phyloP scores from a whole-genome alignment of 2,797 vertebrate genomes.

The Trachurus trachurus region DNA sequence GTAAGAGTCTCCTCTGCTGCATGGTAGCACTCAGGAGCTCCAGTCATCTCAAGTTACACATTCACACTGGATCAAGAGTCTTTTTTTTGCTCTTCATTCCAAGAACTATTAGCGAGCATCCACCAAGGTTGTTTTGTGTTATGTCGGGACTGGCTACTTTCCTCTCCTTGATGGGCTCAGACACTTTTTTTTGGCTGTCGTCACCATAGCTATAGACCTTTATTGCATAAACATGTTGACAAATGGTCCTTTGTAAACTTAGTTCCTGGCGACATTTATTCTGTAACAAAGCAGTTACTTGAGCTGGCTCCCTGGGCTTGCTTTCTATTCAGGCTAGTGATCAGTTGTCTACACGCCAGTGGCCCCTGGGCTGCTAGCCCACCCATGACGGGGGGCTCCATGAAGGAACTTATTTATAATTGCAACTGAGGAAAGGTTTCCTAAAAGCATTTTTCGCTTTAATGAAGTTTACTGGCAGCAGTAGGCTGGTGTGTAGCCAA shows the following conservation, averaged over 20 bases:
- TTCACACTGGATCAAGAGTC: slow-evolving; percentile 55
- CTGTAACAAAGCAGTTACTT: slow-evolving; percentile 88
- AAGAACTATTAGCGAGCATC: slow-evolving; percentile 48
- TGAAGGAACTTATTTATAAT: slow-evolving; percentile 89
- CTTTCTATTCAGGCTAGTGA: slow-evolving; percentile 87
- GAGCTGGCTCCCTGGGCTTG: slow-evolving; percentile 86
- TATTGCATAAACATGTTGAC: slow-evolving; percentile 88
- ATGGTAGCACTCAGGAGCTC: slow-evolving; percentile 44
- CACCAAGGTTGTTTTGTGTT: slow-evolving; percentile 53
- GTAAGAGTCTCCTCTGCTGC: slow-evolving; percentile 53
- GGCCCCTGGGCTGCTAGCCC: slow-evolving; percentile 83
- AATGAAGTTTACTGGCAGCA: slow-evolving; percentile 85
- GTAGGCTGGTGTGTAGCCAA: slow-evolving; percentile 77
- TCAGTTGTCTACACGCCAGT: slow-evolving; percentile 87
- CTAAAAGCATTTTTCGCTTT: slow-evolving; percentile 84
- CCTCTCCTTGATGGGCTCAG: slow-evolving; percentile 56
- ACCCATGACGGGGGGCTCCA: slow-evolving; percentile 85
- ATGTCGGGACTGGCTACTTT: slow-evolving; percentile 57
- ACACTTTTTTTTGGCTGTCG: slow-evolving; percentile 57
- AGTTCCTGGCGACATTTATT: slow-evolving; percentile 86
- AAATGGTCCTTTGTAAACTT: slow-evolving; percentile 89
- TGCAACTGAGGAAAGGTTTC: slow-evolving; percentile 84
- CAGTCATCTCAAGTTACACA: slow-evolving; percentile 70
- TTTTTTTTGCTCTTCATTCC: slow-evolving; percentile 60
- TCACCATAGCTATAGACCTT: slow-evolving; percentile 81